phyloP scores from a whole-genome alignment of 2,888 invertebrate genomes.

The Lycaena phlaeas region DNA sequence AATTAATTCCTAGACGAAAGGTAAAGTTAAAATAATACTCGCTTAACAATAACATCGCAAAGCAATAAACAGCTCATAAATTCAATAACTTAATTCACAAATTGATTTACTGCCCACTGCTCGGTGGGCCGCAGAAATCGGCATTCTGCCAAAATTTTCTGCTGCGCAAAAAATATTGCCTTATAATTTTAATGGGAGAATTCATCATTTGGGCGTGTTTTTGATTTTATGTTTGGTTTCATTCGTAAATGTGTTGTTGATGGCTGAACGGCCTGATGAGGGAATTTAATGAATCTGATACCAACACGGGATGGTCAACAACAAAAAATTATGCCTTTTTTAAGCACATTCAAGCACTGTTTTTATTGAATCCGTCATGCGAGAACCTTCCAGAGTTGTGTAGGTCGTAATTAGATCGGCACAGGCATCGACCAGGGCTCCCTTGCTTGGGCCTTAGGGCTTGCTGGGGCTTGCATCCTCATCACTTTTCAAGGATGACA shows the following conservation, averaged over 20 bases:
- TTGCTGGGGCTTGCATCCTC: too few relatives aligned
- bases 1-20: constrained; percentile 6
- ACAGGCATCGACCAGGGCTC: too few relatives aligned
- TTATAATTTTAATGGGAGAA: constrained; percentile 65
- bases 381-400: too few relatives aligned
- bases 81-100: constrained; percentile 68
- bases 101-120: constrained; percentile 53
- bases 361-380: too few relatives aligned
- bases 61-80: constrained; percentile 65
- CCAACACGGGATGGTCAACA: too few relatives aligned
- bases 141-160: constrained; percentile 53
- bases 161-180: constrained; percentile 38
- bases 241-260: background rate
- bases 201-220: constrained; percentile 58
- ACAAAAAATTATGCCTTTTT: too few relatives aligned
- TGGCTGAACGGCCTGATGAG: too few relatives aligned
- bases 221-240: constrained; percentile 14
- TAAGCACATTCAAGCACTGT: too few relatives aligned
- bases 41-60: constrained; percentile 47
- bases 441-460: too few relatives aligned
- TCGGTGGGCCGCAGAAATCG: constrained; percentile 36
- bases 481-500: too few relatives aligned
- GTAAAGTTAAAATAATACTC: constrained; percentile 4
- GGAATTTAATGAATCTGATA: too few relatives aligned
- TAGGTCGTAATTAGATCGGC: too few relatives aligned